A percentile compares a stretch with the other conserved stretches of the same genome.
phyloP scores from a whole-genome alignment of 2,888 invertebrate species.

The Melinaea marsaeus region DNA sequence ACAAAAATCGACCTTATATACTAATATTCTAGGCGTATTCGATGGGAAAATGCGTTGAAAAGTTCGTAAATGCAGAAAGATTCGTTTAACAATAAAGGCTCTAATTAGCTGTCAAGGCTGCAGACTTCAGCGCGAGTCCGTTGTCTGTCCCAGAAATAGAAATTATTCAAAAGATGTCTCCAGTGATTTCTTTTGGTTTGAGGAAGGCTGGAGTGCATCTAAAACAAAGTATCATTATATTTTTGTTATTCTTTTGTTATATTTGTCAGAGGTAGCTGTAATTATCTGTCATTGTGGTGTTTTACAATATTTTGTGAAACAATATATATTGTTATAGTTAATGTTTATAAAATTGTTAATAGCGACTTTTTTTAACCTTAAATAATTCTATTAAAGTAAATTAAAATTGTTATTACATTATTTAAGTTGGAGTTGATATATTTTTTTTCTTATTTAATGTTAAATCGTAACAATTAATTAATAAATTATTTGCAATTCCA shows the following conservation, averaged over 20 bases:
- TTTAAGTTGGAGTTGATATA: too few species aligned
- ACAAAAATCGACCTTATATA: conserved; percentile 48
- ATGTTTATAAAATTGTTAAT: too few species aligned
- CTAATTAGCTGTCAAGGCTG: conserved; percentile 76
- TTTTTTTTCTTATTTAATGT: too few species aligned
- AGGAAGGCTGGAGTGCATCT: conserved; percentile 50
- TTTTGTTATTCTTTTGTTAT: conserved; percentile 37
- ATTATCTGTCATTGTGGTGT: conserved; percentile 1
- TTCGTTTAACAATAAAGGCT: conserved; percentile 72
- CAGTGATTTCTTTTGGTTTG: conserved; percentile 70
- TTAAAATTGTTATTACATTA: too few species aligned
- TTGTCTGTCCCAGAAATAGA: conserved; percentile 67
- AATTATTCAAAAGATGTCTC: conserved; percentile 75
- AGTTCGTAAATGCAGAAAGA: conserved; percentile 52
- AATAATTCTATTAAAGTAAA: too few species aligned
- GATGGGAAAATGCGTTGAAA: conserved; percentile 32
- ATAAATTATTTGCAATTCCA: conserved; percentile 9
- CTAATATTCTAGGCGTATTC: conserved; percentile 38
- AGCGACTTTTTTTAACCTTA: too few species aligned
- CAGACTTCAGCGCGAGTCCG: conserved; percentile 52
- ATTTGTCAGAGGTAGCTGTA: conserved; percentile 13
- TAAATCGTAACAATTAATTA: conserved; percentile 6
- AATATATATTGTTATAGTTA: not conserved
- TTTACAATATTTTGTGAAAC: not conserved
- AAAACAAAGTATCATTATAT: conserved; percentile 37